phyloP scores from a whole-genome alignment of 2,888 invertebrate genomes.

The Clusia tigrina region DNA sequence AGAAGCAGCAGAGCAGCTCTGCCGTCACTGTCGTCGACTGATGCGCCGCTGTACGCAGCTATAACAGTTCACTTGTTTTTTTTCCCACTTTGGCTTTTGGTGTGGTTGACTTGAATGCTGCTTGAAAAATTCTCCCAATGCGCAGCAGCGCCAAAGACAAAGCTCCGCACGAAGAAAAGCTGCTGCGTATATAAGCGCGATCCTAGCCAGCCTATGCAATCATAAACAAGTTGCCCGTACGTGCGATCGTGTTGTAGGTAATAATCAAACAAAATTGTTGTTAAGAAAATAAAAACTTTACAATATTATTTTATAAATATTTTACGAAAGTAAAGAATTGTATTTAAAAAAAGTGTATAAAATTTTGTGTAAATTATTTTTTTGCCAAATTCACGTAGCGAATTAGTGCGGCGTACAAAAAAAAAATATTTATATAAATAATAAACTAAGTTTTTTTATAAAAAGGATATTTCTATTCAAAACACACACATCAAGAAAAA shows the following conservation, averaged over 20 bases:
- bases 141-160: constrained; percentile 7
- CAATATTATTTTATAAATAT: no score
- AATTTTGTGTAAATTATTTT: no score
- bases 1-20: neutral
- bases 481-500: no score
- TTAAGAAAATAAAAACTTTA: no score
- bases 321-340: no score
- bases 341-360: no score
- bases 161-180: neutral
- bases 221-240: constrained; percentile 51
- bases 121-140: neutral
- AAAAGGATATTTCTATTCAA: no score
- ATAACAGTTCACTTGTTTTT: neutral
- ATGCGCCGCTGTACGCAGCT: neutral
- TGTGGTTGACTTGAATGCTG: neutral
- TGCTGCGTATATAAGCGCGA: constrained; percentile 40
- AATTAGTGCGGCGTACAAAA: no score
- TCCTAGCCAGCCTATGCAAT: constrained; percentile 52
- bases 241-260: constrained; percentile 39
- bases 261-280: no score
- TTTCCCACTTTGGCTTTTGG: neutral
- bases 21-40: neutral
- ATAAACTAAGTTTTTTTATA: no score
- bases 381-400: no score
- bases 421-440: no score